Percentiles rank a stretch among this genome's conserved stretches.
These are phyloP conservation scores for Lasiurus borealis DNA, from an alignment of 2,113 vertebrate genomes.

Conservation along the genomic window DNA sequence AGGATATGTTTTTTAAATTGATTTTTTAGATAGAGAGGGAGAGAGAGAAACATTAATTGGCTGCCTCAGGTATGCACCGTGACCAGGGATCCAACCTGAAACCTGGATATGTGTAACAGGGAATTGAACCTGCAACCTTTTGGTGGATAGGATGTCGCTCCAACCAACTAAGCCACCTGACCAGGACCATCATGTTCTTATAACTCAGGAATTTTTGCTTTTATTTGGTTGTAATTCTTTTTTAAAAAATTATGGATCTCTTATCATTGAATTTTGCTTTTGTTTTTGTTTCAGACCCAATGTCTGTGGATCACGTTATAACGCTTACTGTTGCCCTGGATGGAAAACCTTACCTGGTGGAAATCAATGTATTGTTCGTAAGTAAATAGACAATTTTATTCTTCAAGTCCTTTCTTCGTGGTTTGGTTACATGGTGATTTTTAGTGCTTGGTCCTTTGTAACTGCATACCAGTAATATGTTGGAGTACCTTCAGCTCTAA, in stretches of 20 bases:
- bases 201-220: conserved; percentile 35
- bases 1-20: not conserved
- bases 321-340: conserved; percentile 97
- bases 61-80: not conserved
- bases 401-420: not conserved
- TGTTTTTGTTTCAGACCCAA: conserved; percentile 91
- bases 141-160: not conserved
- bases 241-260: conserved; percentile 48
- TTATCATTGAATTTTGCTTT: not conserved
- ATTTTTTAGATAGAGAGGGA: not conserved
- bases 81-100: not conserved
- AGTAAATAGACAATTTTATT: conserved; percentile 85
- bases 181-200: conserved; percentile 28
- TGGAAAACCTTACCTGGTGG: conserved; percentile 99
- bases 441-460: conserved; percentile 20
- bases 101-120: not conserved
- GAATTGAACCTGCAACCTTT: not conserved
- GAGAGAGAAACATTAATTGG: not conserved
- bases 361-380: conserved; percentile 99
- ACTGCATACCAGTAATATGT: not conserved
- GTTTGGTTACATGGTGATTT: not conserved
- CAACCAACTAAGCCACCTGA: not conserved
- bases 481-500: not conserved
- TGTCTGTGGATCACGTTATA: conserved; percentile 97
- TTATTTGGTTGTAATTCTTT: not conserved